Percentiles rank a stretch among this genome's conserved stretches.
phyloP scores from a whole-genome alignment of 2,888 invertebrate species.

The Atrina japonica region DNA sequence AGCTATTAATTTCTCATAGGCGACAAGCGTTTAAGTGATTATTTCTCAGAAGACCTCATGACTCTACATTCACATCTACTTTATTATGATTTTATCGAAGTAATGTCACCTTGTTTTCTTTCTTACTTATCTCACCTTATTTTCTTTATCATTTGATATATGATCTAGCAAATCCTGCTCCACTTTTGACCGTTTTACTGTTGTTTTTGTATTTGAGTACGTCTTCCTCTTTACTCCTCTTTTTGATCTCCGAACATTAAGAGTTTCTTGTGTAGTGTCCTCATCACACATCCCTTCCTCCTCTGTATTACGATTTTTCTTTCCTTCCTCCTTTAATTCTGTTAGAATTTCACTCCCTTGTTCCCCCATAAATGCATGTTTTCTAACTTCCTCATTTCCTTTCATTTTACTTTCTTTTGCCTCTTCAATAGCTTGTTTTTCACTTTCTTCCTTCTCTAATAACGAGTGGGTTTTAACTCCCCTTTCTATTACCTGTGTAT shows the following conservation, averaged over 20 bases:
- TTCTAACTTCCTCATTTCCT: neutral
- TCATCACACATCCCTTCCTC: slow-evolving; percentile 13
- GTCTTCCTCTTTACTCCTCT: slow-evolving; percentile 37
- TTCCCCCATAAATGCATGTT: neutral
- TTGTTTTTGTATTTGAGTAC: neutral
- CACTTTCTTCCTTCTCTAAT: too few relatives aligned
- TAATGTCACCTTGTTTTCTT: too few relatives aligned
- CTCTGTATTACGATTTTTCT: neutral
- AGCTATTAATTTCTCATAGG: too few relatives aligned
- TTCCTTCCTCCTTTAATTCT: neutral
- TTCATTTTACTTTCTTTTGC: neutral
- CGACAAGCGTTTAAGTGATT: too few relatives aligned
- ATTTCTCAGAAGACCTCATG: too few relatives aligned
- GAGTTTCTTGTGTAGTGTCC: slow-evolving; percentile 13
- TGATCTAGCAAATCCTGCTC: slow-evolving; percentile 41
- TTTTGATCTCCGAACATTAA: slow-evolving; percentile 36
- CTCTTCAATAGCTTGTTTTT: too few relatives aligned
- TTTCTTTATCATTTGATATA: slow-evolving; percentile 18
- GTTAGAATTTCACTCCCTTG: neutral
- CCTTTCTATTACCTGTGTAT: too few relatives aligned
- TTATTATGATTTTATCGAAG: too few relatives aligned
- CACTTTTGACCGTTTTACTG: slow-evolving; percentile 36
- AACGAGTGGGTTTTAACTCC: too few relatives aligned
- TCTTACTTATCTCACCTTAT: slow-evolving; percentile 12
- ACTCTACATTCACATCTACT: too few relatives aligned